phyloP scores from a whole-genome alignment of 1,140 invertebrate genomes.

The Zaprionus taronus region DNA sequence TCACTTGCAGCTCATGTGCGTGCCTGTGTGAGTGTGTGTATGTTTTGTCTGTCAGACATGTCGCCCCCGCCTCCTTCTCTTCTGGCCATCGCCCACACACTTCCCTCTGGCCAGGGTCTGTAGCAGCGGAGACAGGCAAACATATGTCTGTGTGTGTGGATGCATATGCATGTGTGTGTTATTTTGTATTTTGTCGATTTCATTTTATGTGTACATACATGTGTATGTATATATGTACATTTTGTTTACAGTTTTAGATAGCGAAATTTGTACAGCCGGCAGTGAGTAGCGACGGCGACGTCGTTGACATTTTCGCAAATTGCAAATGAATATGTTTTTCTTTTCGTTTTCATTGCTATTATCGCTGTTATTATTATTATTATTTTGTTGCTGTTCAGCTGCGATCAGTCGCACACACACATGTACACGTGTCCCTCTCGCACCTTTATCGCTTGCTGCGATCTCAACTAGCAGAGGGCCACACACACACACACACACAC shows the following conservation, averaged over 20 bases:
- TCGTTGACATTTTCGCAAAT: conserved; percentile 80
- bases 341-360: conserved; percentile 30
- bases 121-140: conserved; percentile 53
- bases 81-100: conserved; percentile 32
- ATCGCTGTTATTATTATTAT: conserved; percentile 28
- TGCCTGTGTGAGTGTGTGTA: conserved; percentile 21
- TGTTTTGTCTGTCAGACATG: conserved; percentile 52
- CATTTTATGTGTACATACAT: conserved; percentile 59
- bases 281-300: conserved; percentile 38
- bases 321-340: conserved; percentile 76
- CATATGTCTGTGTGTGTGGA: conserved; percentile 22
- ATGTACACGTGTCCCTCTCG: conserved; percentile 38
- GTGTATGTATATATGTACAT: conserved; percentile 70
- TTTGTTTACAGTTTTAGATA: conserved; percentile 83
- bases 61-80: conserved; percentile 32
- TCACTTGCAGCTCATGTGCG: conserved; percentile 26
- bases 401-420: conserved; percentile 44
- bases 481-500: conserved; percentile 26
- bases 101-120: conserved; percentile 52
- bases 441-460: conserved; percentile 48
- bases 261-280: conserved; percentile 76
- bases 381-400: conserved; percentile 30
- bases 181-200: conserved; percentile 74
- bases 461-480: conserved; percentile 44
- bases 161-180: conserved; percentile 25